A percentile compares a stretch with the other conserved stretches of the same genome.
Conservation (phyloP, 2,113 vertebrate genomes). For the Pyrgilauda ruficollis region DNA sequence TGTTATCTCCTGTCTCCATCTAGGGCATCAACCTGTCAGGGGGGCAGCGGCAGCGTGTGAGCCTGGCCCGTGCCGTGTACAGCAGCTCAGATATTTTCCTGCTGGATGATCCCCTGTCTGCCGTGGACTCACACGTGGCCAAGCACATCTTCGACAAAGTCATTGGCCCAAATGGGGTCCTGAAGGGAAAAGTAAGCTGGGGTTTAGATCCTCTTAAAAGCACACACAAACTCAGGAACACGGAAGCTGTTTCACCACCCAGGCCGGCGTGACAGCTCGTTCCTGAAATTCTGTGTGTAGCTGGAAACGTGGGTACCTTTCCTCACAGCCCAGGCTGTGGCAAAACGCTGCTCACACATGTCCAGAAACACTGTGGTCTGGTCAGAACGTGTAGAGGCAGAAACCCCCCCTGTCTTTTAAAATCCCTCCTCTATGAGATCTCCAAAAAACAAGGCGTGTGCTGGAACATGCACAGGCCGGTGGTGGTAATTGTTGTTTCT, state of each 20-base stretch:
- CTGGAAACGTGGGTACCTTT: background rate
- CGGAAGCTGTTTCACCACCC: background rate
- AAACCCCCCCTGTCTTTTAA: background rate
- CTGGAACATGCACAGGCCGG: background rate
- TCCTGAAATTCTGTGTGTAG: background rate
- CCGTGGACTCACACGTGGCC: slow-evolving; percentile 92
- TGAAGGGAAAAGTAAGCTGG: slow-evolving; percentile 86
- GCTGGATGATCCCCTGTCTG: slow-evolving; percentile 92
- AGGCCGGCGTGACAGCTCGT: background rate
- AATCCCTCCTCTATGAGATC: background rate
- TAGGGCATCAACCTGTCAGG: slow-evolving; percentile 97
- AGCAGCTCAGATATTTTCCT: slow-evolving; percentile 86
- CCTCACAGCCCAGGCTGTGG: background rate
- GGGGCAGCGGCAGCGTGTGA: slow-evolving; percentile 93
- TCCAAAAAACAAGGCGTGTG: background rate
- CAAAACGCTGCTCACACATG: background rate
- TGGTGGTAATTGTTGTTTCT: background rate
- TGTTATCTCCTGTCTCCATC: background rate
- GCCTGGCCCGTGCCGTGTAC: slow-evolving; percentile 90
- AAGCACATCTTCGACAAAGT: slow-evolving; percentile 96
- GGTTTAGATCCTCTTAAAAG: background rate
- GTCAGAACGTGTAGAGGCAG: background rate
- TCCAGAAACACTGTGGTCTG: background rate
- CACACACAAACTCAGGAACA: rapidly evolving
- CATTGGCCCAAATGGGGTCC: slow-evolving; percentile 87